Evolutionary conservation across 2,888 invertebrate genomes (phyloP).

Genomic region (Troilus luridus): DNA sequence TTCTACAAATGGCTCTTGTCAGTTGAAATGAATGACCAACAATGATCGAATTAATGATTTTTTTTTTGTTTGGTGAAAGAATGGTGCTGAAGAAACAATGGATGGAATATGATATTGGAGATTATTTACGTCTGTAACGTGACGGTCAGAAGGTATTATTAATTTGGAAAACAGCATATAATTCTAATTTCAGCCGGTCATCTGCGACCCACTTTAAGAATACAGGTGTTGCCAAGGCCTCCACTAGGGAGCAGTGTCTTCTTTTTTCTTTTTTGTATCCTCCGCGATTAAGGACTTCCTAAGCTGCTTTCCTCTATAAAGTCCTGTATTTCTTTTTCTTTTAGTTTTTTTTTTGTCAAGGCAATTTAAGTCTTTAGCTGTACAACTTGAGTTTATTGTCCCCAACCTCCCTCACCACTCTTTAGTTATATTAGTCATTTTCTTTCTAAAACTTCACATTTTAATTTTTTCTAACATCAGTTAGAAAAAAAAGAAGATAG

Average conservation of each 20-base stretch:
- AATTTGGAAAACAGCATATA: background rate
- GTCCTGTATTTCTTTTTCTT: background rate
- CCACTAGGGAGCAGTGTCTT: background rate
- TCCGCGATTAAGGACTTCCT: background rate
- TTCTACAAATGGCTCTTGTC: slow-evolving; percentile 9
- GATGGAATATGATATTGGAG: background rate
- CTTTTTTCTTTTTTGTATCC: background rate
- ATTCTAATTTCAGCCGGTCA: background rate
- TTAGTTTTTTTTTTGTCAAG: background rate
- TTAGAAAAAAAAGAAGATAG: too few relatives aligned
- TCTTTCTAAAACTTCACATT: background rate
- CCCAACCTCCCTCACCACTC: background rate
- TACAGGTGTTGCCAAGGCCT: background rate
- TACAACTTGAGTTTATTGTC: background rate
- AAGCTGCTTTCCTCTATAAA: background rate
- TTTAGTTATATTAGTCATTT: background rate
- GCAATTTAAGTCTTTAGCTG: background rate
- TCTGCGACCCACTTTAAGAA: background rate
- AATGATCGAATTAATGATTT: slow-evolving; percentile 23
- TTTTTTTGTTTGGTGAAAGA: background rate
- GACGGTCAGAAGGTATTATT: background rate
- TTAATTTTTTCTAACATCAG: too few relatives aligned
- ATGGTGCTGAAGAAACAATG: slow-evolving; percentile 5
- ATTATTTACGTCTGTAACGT: background rate
- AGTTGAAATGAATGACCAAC: background rate